Base-by-base conservation (phyloP, 2,113 vertebrate species). In the Tichodroma muraria region DNA sequence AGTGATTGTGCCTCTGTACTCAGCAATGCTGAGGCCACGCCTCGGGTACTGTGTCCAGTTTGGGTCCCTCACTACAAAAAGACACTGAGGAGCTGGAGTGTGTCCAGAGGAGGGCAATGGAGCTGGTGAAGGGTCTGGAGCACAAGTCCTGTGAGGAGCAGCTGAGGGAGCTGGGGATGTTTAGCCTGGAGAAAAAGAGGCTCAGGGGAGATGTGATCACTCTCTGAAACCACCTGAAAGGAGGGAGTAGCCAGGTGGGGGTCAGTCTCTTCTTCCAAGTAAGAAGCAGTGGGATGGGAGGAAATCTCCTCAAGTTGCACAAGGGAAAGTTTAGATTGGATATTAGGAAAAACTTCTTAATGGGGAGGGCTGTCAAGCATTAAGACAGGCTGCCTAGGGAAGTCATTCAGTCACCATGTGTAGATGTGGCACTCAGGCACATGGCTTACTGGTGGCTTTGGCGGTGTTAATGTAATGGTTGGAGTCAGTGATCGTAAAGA, bases 11-110 rank as follows among this genome's bases (percentile, higher is more conserved):
- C n/a, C 25, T 8, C 53, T 47, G 17, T 47, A 9, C 14, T 47
- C 5, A 1, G 6, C 61, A 60, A 2, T 60, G 21, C 8, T 66
- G 53, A 44, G 33, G 13, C 19, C 28, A 11, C 16, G 10, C 13
- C 9, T 68, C 1, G 1, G 6, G 8, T 70, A 7, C 24, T 15
- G 8, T n/a, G 30, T 47, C 13, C 21, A 23, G 21, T 57, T 53
- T 68, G n/a, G 11, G 38, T 2, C 11, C 7, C n/a, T 68, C n/a
- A 15, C 20, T 53, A 7, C 28, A n/a, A 24, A 31, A 7, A 44
- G 3, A 40, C n/a, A 30, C 4, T 60, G 38, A 30, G 38, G 28
- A 0, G 28, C 45, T 75, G 45, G 17, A 81, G 9, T 0, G 0
- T 2, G 20, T 30, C 30, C 78, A 40, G 15, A 35, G 38, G 18